Conservation (phyloP, 2,113 vertebrate species). For the Dasyornis broadbenti region DNA sequence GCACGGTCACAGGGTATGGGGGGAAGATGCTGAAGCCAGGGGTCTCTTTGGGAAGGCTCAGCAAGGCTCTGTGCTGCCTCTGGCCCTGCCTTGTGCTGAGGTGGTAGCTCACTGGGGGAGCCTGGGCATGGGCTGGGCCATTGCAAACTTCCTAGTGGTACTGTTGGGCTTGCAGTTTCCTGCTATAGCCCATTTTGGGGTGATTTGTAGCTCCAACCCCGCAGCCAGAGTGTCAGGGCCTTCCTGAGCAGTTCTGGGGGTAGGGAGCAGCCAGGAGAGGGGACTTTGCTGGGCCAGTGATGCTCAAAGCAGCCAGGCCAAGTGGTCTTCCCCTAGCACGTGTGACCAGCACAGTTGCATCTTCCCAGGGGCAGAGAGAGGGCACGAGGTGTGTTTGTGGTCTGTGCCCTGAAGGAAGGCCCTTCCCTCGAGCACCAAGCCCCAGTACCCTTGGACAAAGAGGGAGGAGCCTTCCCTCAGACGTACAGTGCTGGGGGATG, state of each 20-base stretch:
- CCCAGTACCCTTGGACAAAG: fast-evolving
- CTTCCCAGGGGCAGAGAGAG: neutral
- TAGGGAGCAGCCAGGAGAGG: neutral
- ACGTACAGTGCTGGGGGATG: neutral
- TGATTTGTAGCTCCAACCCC: neutral
- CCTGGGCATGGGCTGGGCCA: fast-evolving
- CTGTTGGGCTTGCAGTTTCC: neutral
- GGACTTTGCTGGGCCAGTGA: neutral
- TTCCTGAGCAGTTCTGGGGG: neutral
- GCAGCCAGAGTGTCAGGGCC: neutral
- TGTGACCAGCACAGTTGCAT: fast-evolving
- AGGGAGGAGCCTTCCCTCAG: fast-evolving
- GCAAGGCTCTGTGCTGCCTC: neutral
- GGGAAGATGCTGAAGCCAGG: neutral
- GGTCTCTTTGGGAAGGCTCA: neutral
- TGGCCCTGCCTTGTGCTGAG: neutral
- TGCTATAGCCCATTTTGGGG: neutral
- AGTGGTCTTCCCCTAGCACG: neutral
- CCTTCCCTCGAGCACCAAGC: neutral
- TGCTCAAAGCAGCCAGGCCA: neutral
- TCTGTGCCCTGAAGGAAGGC: neutral
- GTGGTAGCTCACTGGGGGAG: neutral
- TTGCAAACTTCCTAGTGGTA: neutral
- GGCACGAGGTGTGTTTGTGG: fast-evolving
- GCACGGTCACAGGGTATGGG: fast-evolving